Evolutionary conservation across 2,888 invertebrate species (phyloP).

Genomic region (Pharmacophagus antenor): DNA sequence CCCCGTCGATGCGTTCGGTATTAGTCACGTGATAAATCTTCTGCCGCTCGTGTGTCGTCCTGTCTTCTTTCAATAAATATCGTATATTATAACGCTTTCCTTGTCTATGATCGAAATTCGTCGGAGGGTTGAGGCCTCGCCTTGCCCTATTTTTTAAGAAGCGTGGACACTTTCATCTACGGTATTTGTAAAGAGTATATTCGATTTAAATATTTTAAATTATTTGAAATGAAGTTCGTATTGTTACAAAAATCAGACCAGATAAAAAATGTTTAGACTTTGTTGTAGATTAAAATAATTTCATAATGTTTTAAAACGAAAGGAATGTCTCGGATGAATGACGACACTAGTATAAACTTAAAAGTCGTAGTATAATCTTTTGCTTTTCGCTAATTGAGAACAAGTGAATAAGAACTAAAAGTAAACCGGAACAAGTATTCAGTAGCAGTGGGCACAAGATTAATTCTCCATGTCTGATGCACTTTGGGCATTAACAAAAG

Average conservation of each 20-base stretch:
- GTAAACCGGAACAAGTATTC: slow-evolving; percentile 2
- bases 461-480: slow-evolving; percentile 24
- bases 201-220: slow-evolving; percentile 9
- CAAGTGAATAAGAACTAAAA: slow-evolving; percentile 8
- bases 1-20: slow-evolving; percentile 66
- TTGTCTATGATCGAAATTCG: slow-evolving; percentile 63
- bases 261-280: too few species aligned
- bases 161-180: slow-evolving; percentile 42
- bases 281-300: too few species aligned
- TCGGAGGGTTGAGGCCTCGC: slow-evolving; percentile 55
- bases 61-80: slow-evolving; percentile 60
- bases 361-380: background rate
- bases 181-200: slow-evolving; percentile 8
- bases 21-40: slow-evolving; percentile 81
- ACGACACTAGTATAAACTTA: slow-evolving; percentile 2
- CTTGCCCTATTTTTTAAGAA: slow-evolving; percentile 60
- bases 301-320: too few species aligned
- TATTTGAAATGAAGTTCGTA: too few species aligned
- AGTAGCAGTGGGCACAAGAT: slow-evolving; percentile 23
- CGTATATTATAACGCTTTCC: slow-evolving; percentile 55
- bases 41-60: slow-evolving; percentile 55
- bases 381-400: slow-evolving; percentile 7
- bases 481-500: slow-evolving; percentile 23
- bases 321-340: too few species aligned
- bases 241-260: too few species aligned